Evolutionary conservation across 2,113 vertebrate species (phyloP).

Genomic region (Axis porcinus): DNA sequence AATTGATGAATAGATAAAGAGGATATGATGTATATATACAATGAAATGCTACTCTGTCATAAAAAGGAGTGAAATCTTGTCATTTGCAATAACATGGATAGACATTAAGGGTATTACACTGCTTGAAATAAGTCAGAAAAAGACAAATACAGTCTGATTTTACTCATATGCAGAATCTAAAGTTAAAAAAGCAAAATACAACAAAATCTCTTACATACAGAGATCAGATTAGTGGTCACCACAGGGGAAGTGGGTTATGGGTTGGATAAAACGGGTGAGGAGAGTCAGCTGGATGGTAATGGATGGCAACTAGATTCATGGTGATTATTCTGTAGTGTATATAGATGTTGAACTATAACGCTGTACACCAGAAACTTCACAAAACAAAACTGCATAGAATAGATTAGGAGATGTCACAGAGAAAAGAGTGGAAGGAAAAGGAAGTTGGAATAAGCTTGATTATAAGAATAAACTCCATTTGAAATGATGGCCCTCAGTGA

Average conservation of each 20-base stretch:
- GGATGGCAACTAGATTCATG: background rate
- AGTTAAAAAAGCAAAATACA: background rate
- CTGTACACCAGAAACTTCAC: background rate
- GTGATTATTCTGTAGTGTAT: no score
- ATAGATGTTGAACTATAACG: background rate
- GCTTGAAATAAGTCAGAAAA: background rate
- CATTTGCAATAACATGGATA: background rate
- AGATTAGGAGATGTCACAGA: background rate
- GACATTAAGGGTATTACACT: background rate
- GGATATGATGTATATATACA: background rate
- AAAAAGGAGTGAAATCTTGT: background rate
- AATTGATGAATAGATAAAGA: background rate
- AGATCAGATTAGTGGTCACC: background rate
- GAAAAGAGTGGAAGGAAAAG: background rate
- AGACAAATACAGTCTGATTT: background rate
- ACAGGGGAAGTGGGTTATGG: background rate
- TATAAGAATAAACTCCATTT: background rate
- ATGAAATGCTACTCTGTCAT: background rate
- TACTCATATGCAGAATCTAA: background rate
- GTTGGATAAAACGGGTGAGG: background rate
- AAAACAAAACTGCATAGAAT: background rate
- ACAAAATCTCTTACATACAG: background rate
- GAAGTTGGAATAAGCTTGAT: background rate
- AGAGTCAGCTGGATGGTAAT: background rate
- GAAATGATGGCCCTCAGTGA: background rate